These are phyloP conservation scores for Pseudolaguvia tuberculata DNA, from an alignment of 2,113 vertebrate species.

Conservation along the genomic window DNA sequence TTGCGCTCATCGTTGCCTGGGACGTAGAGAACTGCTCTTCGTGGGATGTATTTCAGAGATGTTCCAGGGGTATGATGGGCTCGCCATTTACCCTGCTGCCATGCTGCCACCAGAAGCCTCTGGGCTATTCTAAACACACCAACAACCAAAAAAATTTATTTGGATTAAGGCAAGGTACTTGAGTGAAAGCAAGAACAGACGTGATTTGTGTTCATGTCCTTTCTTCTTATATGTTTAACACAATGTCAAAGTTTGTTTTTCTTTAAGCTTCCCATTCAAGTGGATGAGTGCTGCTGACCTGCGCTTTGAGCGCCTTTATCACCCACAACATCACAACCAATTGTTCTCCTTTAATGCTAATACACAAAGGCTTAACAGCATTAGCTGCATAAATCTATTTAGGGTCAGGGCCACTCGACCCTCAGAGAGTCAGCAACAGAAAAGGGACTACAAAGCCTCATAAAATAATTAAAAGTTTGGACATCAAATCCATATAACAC, in stretches of 20 bases:
- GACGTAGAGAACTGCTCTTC: conserved; percentile 90
- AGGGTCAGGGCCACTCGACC: conserved; percentile 49
- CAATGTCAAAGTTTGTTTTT: conserved; percentile 58
- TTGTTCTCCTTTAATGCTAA: conserved; percentile 63
- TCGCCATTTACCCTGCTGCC: conserved; percentile 47
- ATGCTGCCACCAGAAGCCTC: conserved; percentile 46
- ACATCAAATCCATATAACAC: conserved; percentile 66
- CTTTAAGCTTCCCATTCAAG: conserved; percentile 63
- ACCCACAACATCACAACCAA: conserved; percentile 65
- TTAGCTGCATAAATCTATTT: conserved; percentile 58
- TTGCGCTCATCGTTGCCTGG: conserved; percentile 92
- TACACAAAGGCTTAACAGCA: conserved; percentile 54
- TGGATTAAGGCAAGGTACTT: not conserved
- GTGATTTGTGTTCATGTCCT: conserved; percentile 23
- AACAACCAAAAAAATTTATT: conserved; percentile 21
- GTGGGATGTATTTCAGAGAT: conserved; percentile 78
- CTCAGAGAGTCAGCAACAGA: conserved; percentile 61
- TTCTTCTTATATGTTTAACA: conserved; percentile 37
- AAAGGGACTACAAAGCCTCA: conserved; percentile 44
- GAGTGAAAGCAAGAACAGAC: not conserved
- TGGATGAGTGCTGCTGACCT: conserved; percentile 60
- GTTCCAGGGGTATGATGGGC: conserved; percentile 58
- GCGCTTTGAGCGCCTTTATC: conserved; percentile 61
- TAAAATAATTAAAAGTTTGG: conserved; percentile 48
- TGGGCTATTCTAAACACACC: conserved; percentile 49